Conservation (phyloP, 2,113 vertebrate species). For the Chionis minor region DNA sequence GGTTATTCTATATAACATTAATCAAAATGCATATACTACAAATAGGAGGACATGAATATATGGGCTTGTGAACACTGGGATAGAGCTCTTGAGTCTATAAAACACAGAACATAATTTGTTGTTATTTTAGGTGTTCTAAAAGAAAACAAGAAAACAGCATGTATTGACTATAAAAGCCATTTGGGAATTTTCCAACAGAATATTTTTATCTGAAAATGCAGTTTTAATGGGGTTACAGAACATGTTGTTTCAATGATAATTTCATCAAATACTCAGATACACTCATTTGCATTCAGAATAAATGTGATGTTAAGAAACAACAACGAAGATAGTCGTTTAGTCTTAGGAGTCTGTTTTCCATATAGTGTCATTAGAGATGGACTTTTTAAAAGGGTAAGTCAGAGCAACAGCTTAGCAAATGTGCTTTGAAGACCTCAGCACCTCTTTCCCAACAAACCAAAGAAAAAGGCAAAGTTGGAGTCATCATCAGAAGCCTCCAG, state of each 20-base stretch:
- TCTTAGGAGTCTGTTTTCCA: neutral
- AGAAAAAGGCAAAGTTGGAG: neutral
- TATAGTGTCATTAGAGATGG: neutral
- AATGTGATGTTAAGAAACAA: conserved; percentile 12
- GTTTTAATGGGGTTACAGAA: conserved; percentile 48
- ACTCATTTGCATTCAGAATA: conserved; percentile 39
- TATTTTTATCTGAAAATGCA: conserved; percentile 32
- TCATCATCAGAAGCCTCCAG: neutral
- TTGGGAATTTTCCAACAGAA: conserved; percentile 1
- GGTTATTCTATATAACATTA: neutral
- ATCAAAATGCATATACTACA: neutral
- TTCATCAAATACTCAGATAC: conserved; percentile 28
- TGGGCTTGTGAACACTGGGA: rapidly evolving
- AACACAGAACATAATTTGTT: neutral
- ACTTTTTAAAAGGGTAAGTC: neutral
- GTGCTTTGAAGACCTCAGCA: neutral
- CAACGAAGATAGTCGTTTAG: neutral
- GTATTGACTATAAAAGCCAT: neutral
- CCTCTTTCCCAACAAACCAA: neutral
- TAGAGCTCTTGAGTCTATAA: neutral
- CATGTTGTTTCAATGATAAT: conserved; percentile 29
- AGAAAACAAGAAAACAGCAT: neutral
- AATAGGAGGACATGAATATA: neutral
- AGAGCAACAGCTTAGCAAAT: neutral
- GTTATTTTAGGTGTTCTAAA: neutral